These are phyloP conservation scores for Amazona guildingii DNA, from an alignment of 2,113 vertebrate genomes.

Conservation along the genomic window DNA sequence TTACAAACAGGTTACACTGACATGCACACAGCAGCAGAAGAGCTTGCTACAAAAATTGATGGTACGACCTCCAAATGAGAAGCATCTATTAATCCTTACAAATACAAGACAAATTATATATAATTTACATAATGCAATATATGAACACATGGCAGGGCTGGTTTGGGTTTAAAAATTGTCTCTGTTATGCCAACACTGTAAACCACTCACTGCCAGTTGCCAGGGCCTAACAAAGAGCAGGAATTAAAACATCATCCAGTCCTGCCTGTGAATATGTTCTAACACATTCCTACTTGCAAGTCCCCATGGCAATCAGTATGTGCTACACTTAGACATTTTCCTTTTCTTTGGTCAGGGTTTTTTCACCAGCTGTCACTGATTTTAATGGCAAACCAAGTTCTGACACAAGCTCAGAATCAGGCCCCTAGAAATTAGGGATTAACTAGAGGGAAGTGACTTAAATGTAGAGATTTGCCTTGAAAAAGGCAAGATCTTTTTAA, in stretches of 20 bases:
- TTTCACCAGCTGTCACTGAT: background rate
- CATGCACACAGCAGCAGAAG: background rate
- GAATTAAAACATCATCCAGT: background rate
- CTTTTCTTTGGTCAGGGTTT: background rate
- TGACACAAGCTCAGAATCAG: background rate
- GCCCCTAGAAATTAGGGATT: background rate
- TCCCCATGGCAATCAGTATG: background rate
- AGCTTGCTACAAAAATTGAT: background rate
- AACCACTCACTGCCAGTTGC: background rate
- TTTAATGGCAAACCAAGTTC: background rate
- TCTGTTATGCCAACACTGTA: background rate
- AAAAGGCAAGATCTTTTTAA: background rate
- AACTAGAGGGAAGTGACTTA: background rate
- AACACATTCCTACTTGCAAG: background rate
- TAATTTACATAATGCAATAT: background rate
- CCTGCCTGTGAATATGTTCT: background rate
- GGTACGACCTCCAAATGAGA: background rate
- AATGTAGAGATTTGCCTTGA: background rate
- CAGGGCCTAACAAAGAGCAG: background rate
- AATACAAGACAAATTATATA: background rate
- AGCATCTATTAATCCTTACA: background rate
- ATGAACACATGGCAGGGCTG: background rate
- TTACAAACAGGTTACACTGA: background rate
- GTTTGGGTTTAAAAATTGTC: background rate
- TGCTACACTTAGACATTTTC: background rate